These are phyloP conservation scores for Pemphigus obesinymphae DNA, from an alignment of 1,140 invertebrate genomes.

Conservation along the genomic window DNA sequence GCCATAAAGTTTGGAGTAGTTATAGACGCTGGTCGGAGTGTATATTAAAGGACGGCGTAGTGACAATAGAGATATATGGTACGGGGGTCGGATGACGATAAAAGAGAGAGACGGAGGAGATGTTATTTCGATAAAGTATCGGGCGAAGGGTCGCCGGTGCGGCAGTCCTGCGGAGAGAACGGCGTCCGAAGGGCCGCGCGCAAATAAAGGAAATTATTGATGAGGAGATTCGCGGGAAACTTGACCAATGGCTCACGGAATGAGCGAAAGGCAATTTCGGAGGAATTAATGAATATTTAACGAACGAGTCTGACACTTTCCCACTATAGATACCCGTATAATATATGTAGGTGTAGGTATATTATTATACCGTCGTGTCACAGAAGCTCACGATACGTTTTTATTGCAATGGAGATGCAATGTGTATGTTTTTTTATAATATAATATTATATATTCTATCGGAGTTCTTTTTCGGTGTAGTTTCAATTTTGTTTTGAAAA, in stretches of 20 bases:
- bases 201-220: constrained; percentile 33
- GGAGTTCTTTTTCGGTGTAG: too few relatives aligned
- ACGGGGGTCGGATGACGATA: neutral
- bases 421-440: too few relatives aligned
- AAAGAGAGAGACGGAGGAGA: constrained; percentile 35
- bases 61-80: neutral
- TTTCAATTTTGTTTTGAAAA: too few relatives aligned
- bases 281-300: constrained; percentile 23
- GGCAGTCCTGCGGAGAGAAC: neutral
- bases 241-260: constrained; percentile 11
- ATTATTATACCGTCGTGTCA: too few relatives aligned
- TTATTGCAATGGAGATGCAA: too few relatives aligned
- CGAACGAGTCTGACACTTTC: neutral
- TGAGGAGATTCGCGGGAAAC: neutral
- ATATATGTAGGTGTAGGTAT: neutral
- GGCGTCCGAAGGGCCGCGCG: neutral
- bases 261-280: neutral
- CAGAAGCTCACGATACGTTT: too few relatives aligned
- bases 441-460: too few relatives aligned
- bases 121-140: constrained; percentile 38
- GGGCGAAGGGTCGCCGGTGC: constrained; percentile 8
- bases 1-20: constrained; percentile 4
- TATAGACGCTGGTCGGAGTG: neutral
- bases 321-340: neutral
- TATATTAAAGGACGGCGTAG: constrained; percentile 5